A percentile compares a stretch with the other conserved stretches of the same genome.
These are phyloP conservation scores for Byasa hedistus DNA, from an alignment of 2,888 invertebrate species.

Conservation along the genomic window DNA sequence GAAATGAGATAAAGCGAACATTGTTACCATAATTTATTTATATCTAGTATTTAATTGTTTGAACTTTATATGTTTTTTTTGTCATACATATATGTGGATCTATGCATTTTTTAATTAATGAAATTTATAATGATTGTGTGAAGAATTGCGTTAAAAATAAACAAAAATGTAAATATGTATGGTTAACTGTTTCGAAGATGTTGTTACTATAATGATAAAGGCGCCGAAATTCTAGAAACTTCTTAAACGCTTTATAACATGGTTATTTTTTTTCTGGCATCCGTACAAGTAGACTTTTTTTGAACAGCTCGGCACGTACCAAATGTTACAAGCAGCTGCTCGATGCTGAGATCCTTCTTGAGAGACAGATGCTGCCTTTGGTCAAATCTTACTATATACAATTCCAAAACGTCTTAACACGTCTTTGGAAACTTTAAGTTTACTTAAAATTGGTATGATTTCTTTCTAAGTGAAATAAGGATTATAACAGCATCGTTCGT, in stretches of 20 bases:
- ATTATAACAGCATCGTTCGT: neutral
- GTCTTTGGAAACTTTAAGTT: conserved; percentile 17
- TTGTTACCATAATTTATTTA: too few species aligned
- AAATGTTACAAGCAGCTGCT: conserved; percentile 72
- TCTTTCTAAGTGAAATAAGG: neutral
- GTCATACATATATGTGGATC: too few species aligned
- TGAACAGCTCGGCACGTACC: conserved; percentile 65
- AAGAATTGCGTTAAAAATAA: too few species aligned
- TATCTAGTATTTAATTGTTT: too few species aligned
- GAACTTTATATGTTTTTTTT: too few species aligned
- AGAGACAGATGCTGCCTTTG: conserved; percentile 50
- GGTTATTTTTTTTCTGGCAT: neutral
- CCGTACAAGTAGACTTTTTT: conserved; percentile 36
- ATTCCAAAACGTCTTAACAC: conserved; percentile 41
- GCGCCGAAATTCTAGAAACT: neutral
- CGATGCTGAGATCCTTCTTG: conserved; percentile 53
- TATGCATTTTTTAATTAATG: too few species aligned
- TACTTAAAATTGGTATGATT: neutral
- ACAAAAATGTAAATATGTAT: too few species aligned
- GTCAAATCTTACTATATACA: conserved; percentile 36
- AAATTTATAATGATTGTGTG: too few species aligned
- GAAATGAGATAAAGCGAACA: too few species aligned
- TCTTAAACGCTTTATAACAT: neutral
- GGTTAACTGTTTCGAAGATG: neutral
- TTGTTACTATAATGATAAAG: neutral